Evolutionary conservation across 2,113 vertebrate species (phyloP).

Genomic region (Gallinago jamesoni): DNA sequence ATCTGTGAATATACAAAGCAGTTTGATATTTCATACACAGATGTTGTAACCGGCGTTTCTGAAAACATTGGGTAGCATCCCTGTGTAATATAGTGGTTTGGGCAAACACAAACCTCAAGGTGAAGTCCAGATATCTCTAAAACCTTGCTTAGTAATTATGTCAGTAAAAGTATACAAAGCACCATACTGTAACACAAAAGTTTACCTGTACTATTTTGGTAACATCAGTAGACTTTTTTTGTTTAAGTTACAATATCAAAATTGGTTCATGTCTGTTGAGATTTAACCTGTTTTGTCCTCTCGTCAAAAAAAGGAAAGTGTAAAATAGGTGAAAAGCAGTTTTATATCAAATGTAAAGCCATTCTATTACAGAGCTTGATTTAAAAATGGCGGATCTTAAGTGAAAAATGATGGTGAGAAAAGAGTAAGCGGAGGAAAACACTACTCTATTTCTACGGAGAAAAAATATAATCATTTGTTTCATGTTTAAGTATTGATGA

Average conservation of each 20-base stretch:
- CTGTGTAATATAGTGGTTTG: neutral
- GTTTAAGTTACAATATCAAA: neutral
- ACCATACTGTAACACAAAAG: neutral
- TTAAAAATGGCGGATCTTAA: neutral
- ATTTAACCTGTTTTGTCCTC: neutral
- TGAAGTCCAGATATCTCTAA: neutral
- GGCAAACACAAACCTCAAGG: neutral
- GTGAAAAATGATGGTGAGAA: neutral
- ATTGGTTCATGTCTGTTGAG: neutral
- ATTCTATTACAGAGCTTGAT: neutral
- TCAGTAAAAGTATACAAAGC: neutral
- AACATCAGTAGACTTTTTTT: neutral
- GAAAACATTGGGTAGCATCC: neutral
- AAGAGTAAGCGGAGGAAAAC: neutral
- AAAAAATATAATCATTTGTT: neutral
- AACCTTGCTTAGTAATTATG: neutral
- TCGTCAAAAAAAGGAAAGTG: neutral
- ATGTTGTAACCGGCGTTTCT: neutral
- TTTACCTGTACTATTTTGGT: neutral
- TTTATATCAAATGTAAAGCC: neutral
- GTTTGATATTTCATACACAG: neutral
- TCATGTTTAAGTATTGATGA: neutral
- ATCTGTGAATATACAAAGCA: neutral
- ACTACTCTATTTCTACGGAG: neutral
- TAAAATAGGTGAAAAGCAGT: neutral